These are phyloP conservation scores for Ivindomyrus marchei DNA, from an alignment of 2,113 vertebrate genomes.

Conservation along the genomic window DNA sequence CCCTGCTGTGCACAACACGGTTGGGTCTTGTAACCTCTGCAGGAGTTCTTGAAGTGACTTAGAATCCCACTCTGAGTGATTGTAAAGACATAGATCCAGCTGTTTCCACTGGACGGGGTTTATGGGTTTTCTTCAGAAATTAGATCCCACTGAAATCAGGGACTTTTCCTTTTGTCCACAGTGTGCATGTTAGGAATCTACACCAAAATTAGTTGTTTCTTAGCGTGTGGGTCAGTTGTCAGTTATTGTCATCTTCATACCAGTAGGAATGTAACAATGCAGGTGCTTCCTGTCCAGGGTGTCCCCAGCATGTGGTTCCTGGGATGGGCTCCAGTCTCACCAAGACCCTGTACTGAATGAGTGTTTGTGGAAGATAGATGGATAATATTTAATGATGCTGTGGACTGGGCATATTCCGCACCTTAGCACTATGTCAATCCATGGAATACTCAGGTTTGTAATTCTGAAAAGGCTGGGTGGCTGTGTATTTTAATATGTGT, in stretches of 20 bases:
- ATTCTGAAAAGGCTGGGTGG: neutral
- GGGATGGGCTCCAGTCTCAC: neutral
- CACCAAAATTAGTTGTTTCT: neutral
- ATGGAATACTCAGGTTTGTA: neutral
- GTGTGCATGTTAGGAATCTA: neutral
- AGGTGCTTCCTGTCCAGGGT: neutral
- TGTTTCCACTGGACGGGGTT: neutral
- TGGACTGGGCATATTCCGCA: neutral
- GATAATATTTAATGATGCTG: neutral
- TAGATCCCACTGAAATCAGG: neutral
- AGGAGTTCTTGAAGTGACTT: neutral
- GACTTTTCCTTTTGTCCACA: neutral
- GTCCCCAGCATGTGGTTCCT: neutral
- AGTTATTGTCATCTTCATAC: neutral
- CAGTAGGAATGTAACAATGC: neutral
- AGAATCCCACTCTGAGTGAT: neutral
- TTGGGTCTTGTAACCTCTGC: neutral
- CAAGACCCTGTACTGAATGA: neutral
- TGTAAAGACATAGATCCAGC: neutral
- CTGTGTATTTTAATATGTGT: neutral
- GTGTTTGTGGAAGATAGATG: neutral
- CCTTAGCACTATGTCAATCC: neutral
- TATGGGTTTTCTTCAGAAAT: neutral
- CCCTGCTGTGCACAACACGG: neutral
- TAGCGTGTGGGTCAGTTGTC: neutral